Evolutionary conservation across 2,113 vertebrate genomes (phyloP), one percentile per base, ranked within the genome.

Genomic region (Otolemur garnettii): DNA sequence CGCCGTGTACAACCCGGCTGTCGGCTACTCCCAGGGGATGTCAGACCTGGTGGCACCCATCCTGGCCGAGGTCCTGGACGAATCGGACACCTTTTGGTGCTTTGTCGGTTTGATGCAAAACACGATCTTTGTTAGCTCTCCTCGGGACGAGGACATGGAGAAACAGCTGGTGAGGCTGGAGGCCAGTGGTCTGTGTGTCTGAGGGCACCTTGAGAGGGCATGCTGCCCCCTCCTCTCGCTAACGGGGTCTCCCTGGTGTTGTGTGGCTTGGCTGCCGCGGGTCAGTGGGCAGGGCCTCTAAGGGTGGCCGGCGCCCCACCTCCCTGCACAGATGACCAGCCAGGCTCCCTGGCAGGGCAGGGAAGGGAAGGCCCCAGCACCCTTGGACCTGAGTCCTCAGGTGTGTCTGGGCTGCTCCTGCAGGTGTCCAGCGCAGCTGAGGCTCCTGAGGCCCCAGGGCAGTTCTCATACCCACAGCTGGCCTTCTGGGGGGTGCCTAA

Each of bases 71-170:
- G 98, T 99, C 97, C 98, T 99, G 96, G 99, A 99, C 17, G 99
- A 99, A 97, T 99, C 99, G 0, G 99, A 99, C 98, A 99, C 99
- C 59, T 99, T 99, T 98, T 99, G 99, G 99, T 99, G 99, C 98
- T 99, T 99, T 30, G 99, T 99, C 24, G 99, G 99, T 53, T 85
- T 99, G 98, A 99, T 99, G 99, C 99, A 99, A 98, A 99, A 99
- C 98, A 99, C 99, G 0, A 99, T 99, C 98, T 99, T 99, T 96
- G 98, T 99, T 98, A 99, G 99, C 98, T 99, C 99, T 0, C 99
- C 99, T 0, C 98, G 99, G 24, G 99, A 99, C 1, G 99, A 99
- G 95, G 99, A 99, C 98, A 99, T 99, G 99, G 99, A 99, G 98
- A 99, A 98, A 83, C 99, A 99, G 98, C 99, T 99, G 99, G 99